Conservation (phyloP, 2,888 invertebrate species). For the Drosophila sordidula region DNA sequence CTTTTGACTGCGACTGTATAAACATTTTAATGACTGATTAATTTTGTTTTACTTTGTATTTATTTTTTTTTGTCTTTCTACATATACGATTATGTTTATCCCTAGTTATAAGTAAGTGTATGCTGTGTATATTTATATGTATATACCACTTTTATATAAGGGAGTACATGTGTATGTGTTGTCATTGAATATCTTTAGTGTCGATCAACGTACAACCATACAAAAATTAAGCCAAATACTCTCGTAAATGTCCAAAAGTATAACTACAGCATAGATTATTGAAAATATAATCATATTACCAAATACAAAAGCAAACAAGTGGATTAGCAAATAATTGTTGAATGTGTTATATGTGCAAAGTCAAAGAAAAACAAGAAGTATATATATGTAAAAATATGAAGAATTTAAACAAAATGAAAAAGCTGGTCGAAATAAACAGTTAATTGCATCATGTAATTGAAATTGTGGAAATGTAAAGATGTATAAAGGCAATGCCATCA, state of each 20-base stretch:
- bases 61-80: not conserved
- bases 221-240: conserved; percentile 51
- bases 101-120: conserved; percentile 18
- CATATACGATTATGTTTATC: conserved; percentile 11
- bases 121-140: conserved; percentile 16
- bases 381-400: conserved; percentile 10
- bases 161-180: conserved; percentile 19
- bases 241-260: conserved; percentile 66
- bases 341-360: conserved; percentile 47
- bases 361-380: conserved; percentile 19
- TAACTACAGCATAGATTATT: conserved; percentile 39
- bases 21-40: conserved; percentile 57
- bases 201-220: conserved; percentile 22
- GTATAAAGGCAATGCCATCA: conserved; percentile 1
- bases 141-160: conserved; percentile 15
- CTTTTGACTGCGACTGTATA: conserved; percentile 28
- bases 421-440: not conserved
- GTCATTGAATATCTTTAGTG: conserved; percentile 23
- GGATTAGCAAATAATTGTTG: conserved; percentile 40
- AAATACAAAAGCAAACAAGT: conserved; percentile 11
- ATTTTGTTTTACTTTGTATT: conserved; percentile 23
- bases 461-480: conserved; percentile 10
- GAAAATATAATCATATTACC: conserved; percentile 48
- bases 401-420: conserved; percentile 23
- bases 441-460: not conserved